These are phyloP conservation scores for Cavia aperea DNA, from an alignment of 2,113 vertebrate genomes.

Conservation along the genomic window DNA sequence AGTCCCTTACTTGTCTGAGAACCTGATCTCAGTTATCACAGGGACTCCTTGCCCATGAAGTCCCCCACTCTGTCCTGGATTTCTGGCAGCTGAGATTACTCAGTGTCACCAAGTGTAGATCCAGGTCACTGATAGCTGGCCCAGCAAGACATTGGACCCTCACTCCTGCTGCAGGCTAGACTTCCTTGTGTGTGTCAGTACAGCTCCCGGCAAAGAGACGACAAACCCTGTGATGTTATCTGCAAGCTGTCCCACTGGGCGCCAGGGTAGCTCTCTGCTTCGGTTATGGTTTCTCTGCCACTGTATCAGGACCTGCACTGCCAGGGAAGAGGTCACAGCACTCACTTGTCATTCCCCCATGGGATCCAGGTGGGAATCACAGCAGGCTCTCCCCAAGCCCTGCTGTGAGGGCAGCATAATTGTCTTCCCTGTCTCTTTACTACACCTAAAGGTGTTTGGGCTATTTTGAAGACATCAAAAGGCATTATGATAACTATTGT, in stretches of 20 bases:
- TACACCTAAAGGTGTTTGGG: no score
- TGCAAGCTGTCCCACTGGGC: neutral
- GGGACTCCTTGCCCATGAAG: neutral
- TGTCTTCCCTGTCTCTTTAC: neutral
- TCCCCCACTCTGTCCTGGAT: neutral
- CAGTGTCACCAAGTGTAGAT: neutral
- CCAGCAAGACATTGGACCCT: slow-evolving; percentile 31
- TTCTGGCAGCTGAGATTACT: slow-evolving; percentile 59
- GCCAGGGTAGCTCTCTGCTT: neutral
- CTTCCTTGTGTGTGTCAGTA: neutral
- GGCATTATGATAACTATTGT: no score
- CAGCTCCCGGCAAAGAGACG: neutral
- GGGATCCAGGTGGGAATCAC: no score
- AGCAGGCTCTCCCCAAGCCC: neutral
- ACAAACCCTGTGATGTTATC: neutral
- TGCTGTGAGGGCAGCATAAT: accelerated
- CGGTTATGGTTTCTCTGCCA: slow-evolving; percentile 23
- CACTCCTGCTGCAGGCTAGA: neutral
- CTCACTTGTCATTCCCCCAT: accelerated
- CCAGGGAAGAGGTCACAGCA: neutral
- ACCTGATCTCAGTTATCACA: slow-evolving; percentile 46
- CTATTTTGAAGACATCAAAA: no score
- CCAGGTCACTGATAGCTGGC: neutral
- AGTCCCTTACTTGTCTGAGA: slow-evolving; percentile 30
- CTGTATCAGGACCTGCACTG: neutral